Percentiles rank a stretch among this genome's conserved stretches.
Conservation (phyloP, 2,888 invertebrate species). For the Melanargia galathea region DNA sequence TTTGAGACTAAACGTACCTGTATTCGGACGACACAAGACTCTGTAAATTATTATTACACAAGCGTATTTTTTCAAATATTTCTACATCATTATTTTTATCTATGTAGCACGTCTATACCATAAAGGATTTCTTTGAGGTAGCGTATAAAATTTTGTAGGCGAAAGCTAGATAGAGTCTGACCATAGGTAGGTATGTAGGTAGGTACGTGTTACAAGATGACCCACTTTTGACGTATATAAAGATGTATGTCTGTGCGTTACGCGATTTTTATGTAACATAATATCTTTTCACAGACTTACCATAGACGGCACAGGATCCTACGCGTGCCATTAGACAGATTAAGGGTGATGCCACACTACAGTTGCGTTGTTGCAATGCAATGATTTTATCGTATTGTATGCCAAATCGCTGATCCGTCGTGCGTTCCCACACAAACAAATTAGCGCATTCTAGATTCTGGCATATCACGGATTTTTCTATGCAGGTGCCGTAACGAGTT, state of each 20-base stretch:
- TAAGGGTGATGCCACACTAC: too few species aligned
- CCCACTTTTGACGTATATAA: slow-evolving; percentile 26
- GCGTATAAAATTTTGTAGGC: slow-evolving; percentile 17
- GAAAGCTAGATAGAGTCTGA: slow-evolving; percentile 39
- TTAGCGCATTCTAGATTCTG: too few species aligned
- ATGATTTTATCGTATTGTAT: too few species aligned
- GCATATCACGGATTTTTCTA: too few species aligned
- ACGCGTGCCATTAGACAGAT: neutral
- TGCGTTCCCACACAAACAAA: too few species aligned
- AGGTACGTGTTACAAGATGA: slow-evolving; percentile 21
- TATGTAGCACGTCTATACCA: slow-evolving; percentile 14
- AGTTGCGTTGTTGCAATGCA: too few species aligned
- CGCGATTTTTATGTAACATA: slow-evolving; percentile 27
- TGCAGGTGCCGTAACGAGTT: too few species aligned
- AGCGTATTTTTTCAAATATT: neutral
- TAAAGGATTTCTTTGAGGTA: slow-evolving; percentile 12
- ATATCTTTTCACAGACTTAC: slow-evolving; percentile 9
- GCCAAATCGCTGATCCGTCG: too few species aligned
- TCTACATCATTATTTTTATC: slow-evolving; percentile 2
- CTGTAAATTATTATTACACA: neutral
- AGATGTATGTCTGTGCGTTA: slow-evolving; percentile 25
- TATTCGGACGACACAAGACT: too few species aligned
- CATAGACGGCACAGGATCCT: neutral
- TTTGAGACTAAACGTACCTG: too few species aligned
- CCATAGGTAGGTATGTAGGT: slow-evolving; percentile 12